Evolutionary conservation across 35 echinoderm and acorn worm genomes (phyloP), one percentile per base, ranked within the genome.

Genomic region (Heliocidaris tuberculata): DNA sequence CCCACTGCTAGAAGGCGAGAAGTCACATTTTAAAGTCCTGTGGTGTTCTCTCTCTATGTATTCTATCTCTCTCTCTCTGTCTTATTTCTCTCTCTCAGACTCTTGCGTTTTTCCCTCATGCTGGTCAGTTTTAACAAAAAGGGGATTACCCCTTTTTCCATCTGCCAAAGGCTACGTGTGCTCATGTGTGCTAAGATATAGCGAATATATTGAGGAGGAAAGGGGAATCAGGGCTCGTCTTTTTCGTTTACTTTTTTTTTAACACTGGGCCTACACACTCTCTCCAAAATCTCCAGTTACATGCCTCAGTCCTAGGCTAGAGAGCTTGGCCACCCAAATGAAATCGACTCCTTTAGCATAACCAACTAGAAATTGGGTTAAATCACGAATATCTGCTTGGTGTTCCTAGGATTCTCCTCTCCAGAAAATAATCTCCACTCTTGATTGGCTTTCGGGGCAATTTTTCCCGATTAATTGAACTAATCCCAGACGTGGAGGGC

Each of bases 361-460:
- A 89, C 87, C 87, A 89, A 89, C 87, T 47, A 89, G 31, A 89
- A 89, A 89, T 48, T 89, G 87, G 87, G 87, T 89, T 89, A 89
- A 89, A 32, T 89, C 87, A 89, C 87, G 87, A 89, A 89, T 89
- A 89, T 89, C 15, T 89, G 32, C 87, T 48, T 89, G 87, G 87
- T 89, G 87, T 89, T 89, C 87, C 30, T 47, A 48, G 11, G 87
- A 89, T 30, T 89, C 87, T 30, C 87, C 29, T 48, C 47, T 24
- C 47, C 19, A 12, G 47, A 48, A 89, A 89, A 89, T 89, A 89
- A 89, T 89, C 87, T 47, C 87, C 87, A 47, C 87, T 89, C 87
- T 89, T 89, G 87, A 89, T 89, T 89, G 87, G 65, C 87, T 32
- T 89, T 89, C 31, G 87, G 47, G 87, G 87, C 87, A 89, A 89